Percentiles rank a stretch among this genome's conserved stretches.
phyloP scores from a whole-genome alignment of 2,797 vertebrate species.

The Onychomys torridus region DNA sequence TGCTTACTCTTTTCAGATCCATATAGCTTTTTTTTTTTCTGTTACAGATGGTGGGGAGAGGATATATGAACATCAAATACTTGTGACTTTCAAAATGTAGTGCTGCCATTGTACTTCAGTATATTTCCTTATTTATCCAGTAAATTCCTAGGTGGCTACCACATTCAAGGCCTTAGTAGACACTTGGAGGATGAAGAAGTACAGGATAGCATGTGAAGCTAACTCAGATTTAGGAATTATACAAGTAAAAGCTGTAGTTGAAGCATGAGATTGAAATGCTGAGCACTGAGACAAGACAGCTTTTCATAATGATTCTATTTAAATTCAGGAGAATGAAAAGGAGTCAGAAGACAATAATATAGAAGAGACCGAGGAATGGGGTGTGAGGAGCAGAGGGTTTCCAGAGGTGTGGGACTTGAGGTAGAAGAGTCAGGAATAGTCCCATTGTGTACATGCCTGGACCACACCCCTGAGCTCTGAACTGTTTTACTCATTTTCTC shows the following conservation, averaged over 20 bases:
- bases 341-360: not conserved
- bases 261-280: not conserved
- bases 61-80: not conserved
- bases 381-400: not conserved
- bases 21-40: not conserved
- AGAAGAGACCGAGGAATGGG: not conserved
- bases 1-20: not conserved
- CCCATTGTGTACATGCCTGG: not conserved
- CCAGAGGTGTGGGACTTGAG: not conserved
- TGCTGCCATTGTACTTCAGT: not conserved
- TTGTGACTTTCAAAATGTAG: not conserved
- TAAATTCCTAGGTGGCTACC: not conserved
- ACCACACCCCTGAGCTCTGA: not conserved
- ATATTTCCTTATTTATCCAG: not conserved
- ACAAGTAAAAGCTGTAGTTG: not conserved
- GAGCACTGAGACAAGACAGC: not conserved
- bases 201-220: not conserved
- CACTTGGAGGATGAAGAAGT: not conserved
- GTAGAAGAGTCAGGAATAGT: too few species aligned
- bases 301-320: not conserved
- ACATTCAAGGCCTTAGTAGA: not conserved
- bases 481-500: accelerated
- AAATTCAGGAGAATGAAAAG: not conserved
- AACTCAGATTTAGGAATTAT: not conserved
- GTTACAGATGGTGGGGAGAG: not conserved